These are phyloP conservation scores for Silvanus unidentatus DNA, from an alignment of 2,888 invertebrate genomes.

Conservation along the genomic window DNA sequence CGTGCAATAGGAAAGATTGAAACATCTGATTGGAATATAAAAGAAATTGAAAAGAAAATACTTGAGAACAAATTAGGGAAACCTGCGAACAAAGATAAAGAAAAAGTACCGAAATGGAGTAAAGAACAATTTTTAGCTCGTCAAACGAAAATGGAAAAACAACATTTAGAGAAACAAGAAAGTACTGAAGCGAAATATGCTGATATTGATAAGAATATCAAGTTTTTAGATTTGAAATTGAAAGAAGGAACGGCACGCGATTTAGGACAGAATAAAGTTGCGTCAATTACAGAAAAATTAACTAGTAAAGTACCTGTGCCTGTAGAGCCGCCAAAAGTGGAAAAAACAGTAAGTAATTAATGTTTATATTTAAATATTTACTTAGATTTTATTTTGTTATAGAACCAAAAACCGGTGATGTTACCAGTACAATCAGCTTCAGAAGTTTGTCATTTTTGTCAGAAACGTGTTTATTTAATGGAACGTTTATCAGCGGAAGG, in stretches of 20 bases:
- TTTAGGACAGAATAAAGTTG: constrained; percentile 70
- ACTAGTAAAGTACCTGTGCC: constrained; percentile 43
- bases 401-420: neutral
- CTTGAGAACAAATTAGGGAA: constrained; percentile 67
- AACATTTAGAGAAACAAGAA: constrained; percentile 55
- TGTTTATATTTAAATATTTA: constrained; percentile 3
- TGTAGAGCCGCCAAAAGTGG: constrained; percentile 31
- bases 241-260: constrained; percentile 72
- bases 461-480: constrained; percentile 87
- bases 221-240: constrained; percentile 64
- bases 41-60: constrained; percentile 85
- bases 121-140: constrained; percentile 71
- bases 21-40: constrained; percentile 85
- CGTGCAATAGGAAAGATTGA: constrained; percentile 80
- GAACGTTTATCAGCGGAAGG: constrained; percentile 88
- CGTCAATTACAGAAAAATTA: constrained; percentile 79
- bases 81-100: constrained; percentile 51
- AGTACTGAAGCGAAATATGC: constrained; percentile 59
- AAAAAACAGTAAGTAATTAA: constrained; percentile 50
- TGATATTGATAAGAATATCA: constrained; percentile 67
- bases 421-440: constrained; percentile 60
- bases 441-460: constrained; percentile 82
- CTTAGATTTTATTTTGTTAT: neutral
- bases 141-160: constrained; percentile 65
- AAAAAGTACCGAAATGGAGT: constrained; percentile 87